Base-by-base conservation (phyloP, 2,797 vertebrate species). In the Sus cebifrons region DNA sequence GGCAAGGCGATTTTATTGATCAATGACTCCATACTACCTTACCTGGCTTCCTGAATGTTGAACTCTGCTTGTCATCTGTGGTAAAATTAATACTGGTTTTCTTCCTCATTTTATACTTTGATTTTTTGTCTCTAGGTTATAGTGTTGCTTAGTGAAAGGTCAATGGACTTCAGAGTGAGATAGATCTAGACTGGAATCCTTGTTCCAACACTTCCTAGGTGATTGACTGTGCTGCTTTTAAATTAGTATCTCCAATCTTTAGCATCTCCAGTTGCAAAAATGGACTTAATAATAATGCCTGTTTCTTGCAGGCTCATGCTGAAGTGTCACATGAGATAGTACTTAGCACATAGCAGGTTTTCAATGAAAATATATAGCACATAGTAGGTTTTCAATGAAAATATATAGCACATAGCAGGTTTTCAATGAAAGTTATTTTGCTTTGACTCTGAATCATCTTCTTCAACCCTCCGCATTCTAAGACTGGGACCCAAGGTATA, bases 211-310 rank as follows among this genome's bases (percentile, higher is more conserved):
- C n/a, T 71, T 14, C 20, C 10, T 68, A 73, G 40, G 29, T 75
- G 12, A 20, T 54, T 86, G 65, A 23, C 71, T 64, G 25, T 4
- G 11, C 62, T 83, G 9, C 16, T 86, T 91, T 96, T 83, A 58
- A 78, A 78, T 77, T 81, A 49, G 20, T 54, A 70, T 84, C 70
- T 81, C 67, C 6, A 62, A 36, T n/a, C 36, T 16, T 98, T 27
- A 20, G 49, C 83, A 94, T 64, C 52, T 23, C 85, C 7, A 32
- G 13, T 5, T 85, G 14, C 13, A 95, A 87, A 87, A 71, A 71
- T 78, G 54, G 54, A 62, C 17, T 91, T 77, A 23, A 15, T 29
- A n/a, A 89, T 84, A 60, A 85, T 60, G 36, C 32, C 60, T 54
- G 52, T 18, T 71, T 89, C 58, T 85, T 90, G 8, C 0, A 40